Evolutionary conservation across 2,113 vertebrate genomes (phyloP), one percentile per base, ranked within the genome.

Genomic region (Nansenia antarctica): DNA sequence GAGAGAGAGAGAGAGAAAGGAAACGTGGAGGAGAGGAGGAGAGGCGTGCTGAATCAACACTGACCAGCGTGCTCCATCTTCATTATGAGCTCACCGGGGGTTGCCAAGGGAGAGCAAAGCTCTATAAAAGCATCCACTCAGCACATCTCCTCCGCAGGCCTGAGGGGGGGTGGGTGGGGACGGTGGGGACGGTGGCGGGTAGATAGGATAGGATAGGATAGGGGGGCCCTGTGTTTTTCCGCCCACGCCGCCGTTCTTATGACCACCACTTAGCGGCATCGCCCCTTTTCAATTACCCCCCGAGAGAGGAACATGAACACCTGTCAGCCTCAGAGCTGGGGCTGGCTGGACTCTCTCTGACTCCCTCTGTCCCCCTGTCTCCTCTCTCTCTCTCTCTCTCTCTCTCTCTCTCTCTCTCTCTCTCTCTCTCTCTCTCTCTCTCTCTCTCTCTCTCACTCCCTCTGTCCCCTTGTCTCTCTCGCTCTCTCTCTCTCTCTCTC

Each of bases 11-110:
- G 78, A 81, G 66, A 70, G 76, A 81, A 74, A 80, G 61, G n/a
- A n/a, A n/a, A n/a, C n/a, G n/a, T n/a, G n/a, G n/a, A n/a, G n/a
- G n/a, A n/a, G n/a, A n/a, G n/a, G 82, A 64, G 72, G 82, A 79
- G 26, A 37, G 54, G 39, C 60, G 77, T 93, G 93, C 94, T 94
- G 95, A 96, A 94, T 95, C 94, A 93, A 94, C 94, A 94, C 91
- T 92, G 95, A 94, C 94, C 92, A 93, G 64, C 88, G 85, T 91
- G 91, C 93, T 96, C 93, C 93, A 94, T 95, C 94, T 94, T 94
- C 93, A 96, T 95, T 94, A 96, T 92, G 92, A 91, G 91, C 91
- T 92, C 93, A 88, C 87, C 92, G 93, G 84, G 93, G 72, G n/a
- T n/a, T 87, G 80, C 80, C 76, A 85, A 65, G 77, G 70, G 77